Evolutionary conservation across 2,113 vertebrate species (phyloP), one percentile per base, ranked within the genome.

Genomic region (Meleagris gallopavo): DNA sequence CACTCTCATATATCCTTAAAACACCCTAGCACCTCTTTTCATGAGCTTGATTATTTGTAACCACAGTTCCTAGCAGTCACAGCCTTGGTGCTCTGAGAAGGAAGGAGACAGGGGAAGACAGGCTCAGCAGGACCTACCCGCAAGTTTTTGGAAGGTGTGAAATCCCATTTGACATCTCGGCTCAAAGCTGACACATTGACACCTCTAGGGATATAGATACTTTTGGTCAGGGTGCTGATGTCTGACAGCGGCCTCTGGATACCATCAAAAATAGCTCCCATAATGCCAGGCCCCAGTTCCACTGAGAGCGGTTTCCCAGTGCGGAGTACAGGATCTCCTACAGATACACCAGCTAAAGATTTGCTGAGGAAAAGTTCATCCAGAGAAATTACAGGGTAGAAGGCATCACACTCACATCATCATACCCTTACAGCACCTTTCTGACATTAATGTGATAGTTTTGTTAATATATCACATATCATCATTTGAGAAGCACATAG

Each of bases 201-300:
- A 86, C 99, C 99, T 97, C 99, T 98, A 86, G 99, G 99, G 93
- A 99, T 99, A 97, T 99, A 99, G 96, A 99, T 99, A 92, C 99
- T 99, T 91, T 99, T 97, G 36, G 99, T 99, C 75, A 99, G 95
- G 95, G 97, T 96, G 64, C 99, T 99, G 97, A 99, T 99, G 96
- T 99, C 99, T 0, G 98, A 98, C 17, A 99, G 97, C 52, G 99
- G 99, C 93, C 99, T 98, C 96, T 99, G 99, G 96, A 99, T 99
- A 93, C 99, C 99, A 89, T 99, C 99, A 98, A 99, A 99, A 97
- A 99, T 99, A 86, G 99, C 99, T 71, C 99, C 99, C 99, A 99
- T 99, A 92, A 99, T 99, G 91, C 99, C 99, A 82, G 99, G 99
- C 29, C 99, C 99, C 72, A 99, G 95, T 94, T 99, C 99, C 22